A percentile compares a stretch with the other conserved stretches of the same genome.
phyloP scores from a whole-genome alignment of 2,113 vertebrate genomes.

The Dryoscopus gambensis region DNA sequence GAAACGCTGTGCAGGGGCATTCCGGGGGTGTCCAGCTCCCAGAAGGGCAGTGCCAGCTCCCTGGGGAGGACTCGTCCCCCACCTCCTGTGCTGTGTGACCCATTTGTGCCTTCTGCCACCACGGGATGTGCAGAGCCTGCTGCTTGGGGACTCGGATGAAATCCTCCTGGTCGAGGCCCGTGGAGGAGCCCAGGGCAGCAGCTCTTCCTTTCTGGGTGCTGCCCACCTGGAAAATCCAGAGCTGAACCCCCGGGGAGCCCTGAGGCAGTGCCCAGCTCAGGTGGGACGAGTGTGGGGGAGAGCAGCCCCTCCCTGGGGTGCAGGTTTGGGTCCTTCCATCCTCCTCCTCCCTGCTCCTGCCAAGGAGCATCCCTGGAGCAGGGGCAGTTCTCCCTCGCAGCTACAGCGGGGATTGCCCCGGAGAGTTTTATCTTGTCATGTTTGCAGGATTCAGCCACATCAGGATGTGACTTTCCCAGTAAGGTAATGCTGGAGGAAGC shows the following conservation, averaged over 20 bases:
- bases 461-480: background rate
- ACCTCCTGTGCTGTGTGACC: background rate
- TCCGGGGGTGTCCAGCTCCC: background rate
- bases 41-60: background rate
- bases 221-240: accelerated
- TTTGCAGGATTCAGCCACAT: background rate
- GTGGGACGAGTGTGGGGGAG: background rate
- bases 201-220: background rate
- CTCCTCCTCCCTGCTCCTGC: background rate
- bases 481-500: background rate
- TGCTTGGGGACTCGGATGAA: no score
- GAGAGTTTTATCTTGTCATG: background rate
- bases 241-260: background rate
- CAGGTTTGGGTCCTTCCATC: background rate
- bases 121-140: accelerated
- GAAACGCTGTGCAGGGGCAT: background rate
- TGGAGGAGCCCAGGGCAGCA: background rate
- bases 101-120: background rate
- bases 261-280: background rate
- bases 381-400: accelerated
- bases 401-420: background rate
- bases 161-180: accelerated
- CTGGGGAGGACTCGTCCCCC: accelerated
- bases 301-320: background rate
- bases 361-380: background rate